A percentile compares a stretch with the other conserved stretches of the same genome.
Conservation (phyloP, 2,797 vertebrate species). For the Phoeniculus purpureus region DNA sequence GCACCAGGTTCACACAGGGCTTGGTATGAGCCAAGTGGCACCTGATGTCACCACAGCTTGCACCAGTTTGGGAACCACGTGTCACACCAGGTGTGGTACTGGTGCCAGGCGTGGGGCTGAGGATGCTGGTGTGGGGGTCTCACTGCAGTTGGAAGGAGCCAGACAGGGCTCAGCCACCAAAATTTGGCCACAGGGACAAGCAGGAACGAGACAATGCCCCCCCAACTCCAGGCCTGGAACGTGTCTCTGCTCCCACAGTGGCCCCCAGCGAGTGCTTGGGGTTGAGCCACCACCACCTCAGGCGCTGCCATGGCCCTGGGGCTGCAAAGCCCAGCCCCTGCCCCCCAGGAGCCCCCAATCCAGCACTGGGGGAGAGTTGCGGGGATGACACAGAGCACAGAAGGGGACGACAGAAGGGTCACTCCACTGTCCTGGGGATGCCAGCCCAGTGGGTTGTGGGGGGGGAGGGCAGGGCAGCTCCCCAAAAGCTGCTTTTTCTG, state of each 20-base stretch:
- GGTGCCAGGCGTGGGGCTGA: rapidly evolving
- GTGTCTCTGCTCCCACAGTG: not conserved
- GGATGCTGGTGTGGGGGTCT: not conserved
- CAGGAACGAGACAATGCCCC: rapidly evolving
- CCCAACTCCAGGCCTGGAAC: too few species aligned
- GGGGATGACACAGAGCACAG: not conserved
- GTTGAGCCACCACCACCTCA: too few species aligned
- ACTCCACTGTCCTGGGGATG: rapidly evolving
- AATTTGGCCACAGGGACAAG: not conserved
- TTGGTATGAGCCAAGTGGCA: rapidly evolving
- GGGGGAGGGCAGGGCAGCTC: not conserved
- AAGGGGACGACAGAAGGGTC: rapidly evolving
- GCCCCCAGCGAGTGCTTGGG: too few species aligned
- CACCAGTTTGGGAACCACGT: rapidly evolving
- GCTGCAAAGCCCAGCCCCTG: not conserved
- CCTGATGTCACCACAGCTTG: rapidly evolving
- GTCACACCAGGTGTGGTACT: not conserved
- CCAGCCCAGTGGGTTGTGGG: not conserved
- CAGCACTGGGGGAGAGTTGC: not conserved
- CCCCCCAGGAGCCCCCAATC: not conserved
- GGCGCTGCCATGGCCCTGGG: too few species aligned
- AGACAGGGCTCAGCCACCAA: not conserved
- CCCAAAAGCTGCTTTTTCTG: not conserved
- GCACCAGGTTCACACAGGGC: not conserved
- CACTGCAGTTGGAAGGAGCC: not conserved